These are phyloP conservation scores for Falco cherrug DNA, from an alignment of 2,797 vertebrate species.

Conservation along the genomic window DNA sequence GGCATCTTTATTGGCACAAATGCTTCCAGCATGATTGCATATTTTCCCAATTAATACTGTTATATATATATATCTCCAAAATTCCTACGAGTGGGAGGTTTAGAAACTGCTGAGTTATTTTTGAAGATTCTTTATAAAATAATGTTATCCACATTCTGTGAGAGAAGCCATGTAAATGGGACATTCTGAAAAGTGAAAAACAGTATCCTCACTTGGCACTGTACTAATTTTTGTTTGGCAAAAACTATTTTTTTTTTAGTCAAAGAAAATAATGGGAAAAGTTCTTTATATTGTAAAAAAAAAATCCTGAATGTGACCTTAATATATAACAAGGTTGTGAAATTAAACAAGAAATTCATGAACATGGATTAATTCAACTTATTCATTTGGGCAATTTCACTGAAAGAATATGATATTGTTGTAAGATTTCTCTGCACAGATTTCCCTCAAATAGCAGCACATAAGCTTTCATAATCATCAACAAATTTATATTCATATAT, in stretches of 20 bases:
- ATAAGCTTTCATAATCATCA: neutral
- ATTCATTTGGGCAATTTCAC: neutral
- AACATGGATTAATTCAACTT: neutral
- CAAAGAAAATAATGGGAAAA: neutral
- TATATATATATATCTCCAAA: neutral
- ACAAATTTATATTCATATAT: neutral
- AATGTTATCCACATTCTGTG: neutral
- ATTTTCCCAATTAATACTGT: conserved; percentile 10
- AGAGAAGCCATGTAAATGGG: neutral
- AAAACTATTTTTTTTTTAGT: neutral
- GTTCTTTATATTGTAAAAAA: neutral
- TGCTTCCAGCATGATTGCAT: neutral
- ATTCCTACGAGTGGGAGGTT: neutral
- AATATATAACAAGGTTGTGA: neutral
- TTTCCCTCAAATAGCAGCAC: neutral
- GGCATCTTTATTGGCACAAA: neutral
- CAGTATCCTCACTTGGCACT: neutral
- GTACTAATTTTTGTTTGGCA: neutral
- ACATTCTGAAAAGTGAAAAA: neutral
- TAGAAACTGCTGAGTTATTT: conserved; percentile 1
- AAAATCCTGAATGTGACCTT: neutral
- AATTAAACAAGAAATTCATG: neutral
- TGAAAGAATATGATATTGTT: neutral
- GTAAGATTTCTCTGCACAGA: neutral
- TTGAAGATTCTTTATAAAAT: neutral